Conservation (phyloP, 2,797 vertebrate species). For the Threskiornis aethiopicus region DNA sequence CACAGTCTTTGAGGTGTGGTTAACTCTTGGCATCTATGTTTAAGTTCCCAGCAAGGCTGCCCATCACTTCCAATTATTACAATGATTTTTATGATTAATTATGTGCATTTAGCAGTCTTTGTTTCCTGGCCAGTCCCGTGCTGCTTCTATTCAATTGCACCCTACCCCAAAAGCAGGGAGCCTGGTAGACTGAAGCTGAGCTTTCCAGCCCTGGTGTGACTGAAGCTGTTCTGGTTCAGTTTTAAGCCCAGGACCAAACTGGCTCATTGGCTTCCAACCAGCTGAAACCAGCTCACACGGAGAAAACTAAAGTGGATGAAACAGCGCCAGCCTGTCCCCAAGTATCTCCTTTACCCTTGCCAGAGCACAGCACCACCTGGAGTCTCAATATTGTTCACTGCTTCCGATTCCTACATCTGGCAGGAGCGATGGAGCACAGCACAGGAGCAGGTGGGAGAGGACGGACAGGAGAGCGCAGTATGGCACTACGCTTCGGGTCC, state of each 20-base stretch:
- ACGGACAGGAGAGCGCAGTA: not conserved
- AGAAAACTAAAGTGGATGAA: not conserved
- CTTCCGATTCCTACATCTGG: not conserved
- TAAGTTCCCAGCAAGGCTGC: not conserved
- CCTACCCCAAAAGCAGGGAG: not conserved
- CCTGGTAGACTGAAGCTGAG: not conserved
- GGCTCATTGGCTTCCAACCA: not conserved
- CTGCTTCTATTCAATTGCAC: not conserved
- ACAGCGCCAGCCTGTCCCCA: not conserved
- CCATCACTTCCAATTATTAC: not conserved
- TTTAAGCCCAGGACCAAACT: not conserved
- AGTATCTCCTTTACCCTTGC: not conserved
- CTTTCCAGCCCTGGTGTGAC: not conserved
- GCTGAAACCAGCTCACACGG: not conserved
- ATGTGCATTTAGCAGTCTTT: not conserved
- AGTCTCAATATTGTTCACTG: not conserved
- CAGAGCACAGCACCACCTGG: not conserved
- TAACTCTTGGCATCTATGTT: not conserved
- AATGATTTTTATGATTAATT: not conserved
- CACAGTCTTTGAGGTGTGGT: not conserved
- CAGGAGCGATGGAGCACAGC: not conserved
- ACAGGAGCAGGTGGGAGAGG: not conserved
- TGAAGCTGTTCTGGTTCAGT: not conserved
- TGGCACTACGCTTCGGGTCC: rapidly evolving
- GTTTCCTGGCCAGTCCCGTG: not conserved